These are phyloP conservation scores for Drosophila micromelanica DNA, from an alignment of 1,140 invertebrate species.

Conservation along the genomic window DNA sequence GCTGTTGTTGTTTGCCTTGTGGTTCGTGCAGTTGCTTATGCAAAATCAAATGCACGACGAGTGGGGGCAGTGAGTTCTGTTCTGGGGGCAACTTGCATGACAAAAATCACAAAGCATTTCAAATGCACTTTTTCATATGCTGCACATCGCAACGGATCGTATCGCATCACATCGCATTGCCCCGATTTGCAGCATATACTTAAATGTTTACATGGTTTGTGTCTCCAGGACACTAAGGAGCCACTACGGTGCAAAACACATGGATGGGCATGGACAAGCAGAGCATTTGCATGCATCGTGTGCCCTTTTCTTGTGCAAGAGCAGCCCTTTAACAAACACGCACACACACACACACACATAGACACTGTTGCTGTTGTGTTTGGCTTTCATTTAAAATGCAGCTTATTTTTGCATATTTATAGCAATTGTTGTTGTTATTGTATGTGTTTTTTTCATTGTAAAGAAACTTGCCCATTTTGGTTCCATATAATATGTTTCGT, in stretches of 20 bases:
- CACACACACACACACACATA: slow-evolving; percentile 10
- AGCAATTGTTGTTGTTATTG: slow-evolving; percentile 23
- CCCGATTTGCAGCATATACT: slow-evolving; percentile 63
- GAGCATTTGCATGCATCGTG: slow-evolving; percentile 76
- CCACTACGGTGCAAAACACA: slow-evolving; percentile 17
- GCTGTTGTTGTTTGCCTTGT: slow-evolving; percentile 13
- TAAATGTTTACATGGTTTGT: slow-evolving; percentile 75
- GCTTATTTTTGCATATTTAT: slow-evolving; percentile 79
- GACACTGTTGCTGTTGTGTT: slow-evolving; percentile 21
- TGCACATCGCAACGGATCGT: slow-evolving; percentile 58
- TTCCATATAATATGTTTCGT: slow-evolving; percentile 42
- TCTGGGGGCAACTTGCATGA: slow-evolving; percentile 43
- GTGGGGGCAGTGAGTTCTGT: neutral
- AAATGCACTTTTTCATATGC: slow-evolving; percentile 76
- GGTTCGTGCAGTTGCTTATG: slow-evolving; percentile 50
- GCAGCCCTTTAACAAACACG: slow-evolving; percentile 10
- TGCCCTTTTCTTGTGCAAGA: slow-evolving; percentile 40
- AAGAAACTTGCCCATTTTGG: slow-evolving; percentile 41
- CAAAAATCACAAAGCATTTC: slow-evolving; percentile 78
- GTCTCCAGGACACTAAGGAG: slow-evolving; percentile 41
- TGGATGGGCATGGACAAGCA: slow-evolving; percentile 24
- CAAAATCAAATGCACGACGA: slow-evolving; percentile 34
- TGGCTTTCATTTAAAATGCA: slow-evolving; percentile 77
- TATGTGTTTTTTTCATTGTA: slow-evolving; percentile 37
- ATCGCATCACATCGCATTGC: slow-evolving; percentile 26